A percentile compares a stretch with the other conserved stretches of the same genome.
These are phyloP conservation scores for Myotis myotis DNA, from an alignment of 2,797 vertebrate species.

Conservation along the genomic window DNA sequence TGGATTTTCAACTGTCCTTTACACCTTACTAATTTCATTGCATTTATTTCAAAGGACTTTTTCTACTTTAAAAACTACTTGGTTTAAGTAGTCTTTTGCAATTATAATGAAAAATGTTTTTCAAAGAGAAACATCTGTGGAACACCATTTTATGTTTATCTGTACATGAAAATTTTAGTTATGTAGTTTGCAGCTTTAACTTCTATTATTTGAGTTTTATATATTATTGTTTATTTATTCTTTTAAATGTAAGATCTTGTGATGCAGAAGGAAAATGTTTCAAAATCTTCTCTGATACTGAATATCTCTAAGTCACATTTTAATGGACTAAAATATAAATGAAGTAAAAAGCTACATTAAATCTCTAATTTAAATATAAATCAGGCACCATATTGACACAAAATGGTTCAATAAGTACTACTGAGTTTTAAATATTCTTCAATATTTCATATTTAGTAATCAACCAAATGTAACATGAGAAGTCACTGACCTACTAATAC, in stretches of 20 bases:
- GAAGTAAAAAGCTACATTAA: constrained; percentile 22
- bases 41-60: background rate
- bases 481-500: background rate
- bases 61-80: background rate
- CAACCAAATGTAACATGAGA: background rate
- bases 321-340: constrained; percentile 35
- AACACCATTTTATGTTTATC: background rate
- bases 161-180: background rate
- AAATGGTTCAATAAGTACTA: background rate
- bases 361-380: constrained; percentile 46
- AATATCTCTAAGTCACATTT: background rate
- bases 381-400: background rate
- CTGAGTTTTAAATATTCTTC: background rate
- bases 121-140: background rate
- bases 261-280: background rate
- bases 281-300: background rate
- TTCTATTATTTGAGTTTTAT: background rate
- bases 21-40: background rate
- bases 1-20: background rate
- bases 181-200: background rate
- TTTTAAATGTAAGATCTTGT: background rate
- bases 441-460: constrained; percentile 26
- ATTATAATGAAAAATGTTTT: constrained; percentile 30
- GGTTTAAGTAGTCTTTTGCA: background rate
- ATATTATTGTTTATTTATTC: background rate